Evolutionary conservation across 2,797 vertebrate genomes (phyloP).

Genomic region (Dryobates pubescens): DNA sequence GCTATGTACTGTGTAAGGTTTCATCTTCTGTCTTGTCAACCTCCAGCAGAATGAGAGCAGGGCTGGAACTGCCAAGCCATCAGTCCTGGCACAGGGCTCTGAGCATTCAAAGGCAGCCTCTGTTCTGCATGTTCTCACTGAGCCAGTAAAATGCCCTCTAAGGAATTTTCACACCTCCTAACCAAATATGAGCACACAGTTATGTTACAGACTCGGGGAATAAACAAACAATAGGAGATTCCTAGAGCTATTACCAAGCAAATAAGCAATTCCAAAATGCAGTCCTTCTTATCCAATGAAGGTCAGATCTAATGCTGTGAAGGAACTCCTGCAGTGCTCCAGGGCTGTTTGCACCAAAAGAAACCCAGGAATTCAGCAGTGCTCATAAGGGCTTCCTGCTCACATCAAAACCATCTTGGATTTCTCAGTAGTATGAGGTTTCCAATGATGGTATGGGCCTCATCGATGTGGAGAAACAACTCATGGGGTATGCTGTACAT

Average conservation of each 20-base stretch:
- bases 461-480: not conserved
- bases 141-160: not conserved
- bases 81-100: not conserved
- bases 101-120: not conserved
- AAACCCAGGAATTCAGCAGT: not conserved
- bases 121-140: not conserved
- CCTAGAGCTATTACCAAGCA: constrained; percentile 41
- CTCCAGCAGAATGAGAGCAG: constrained; percentile 8
- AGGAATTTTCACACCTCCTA: constrained; percentile 57
- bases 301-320: not conserved
- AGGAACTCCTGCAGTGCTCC: not conserved
- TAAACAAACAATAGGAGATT: constrained; percentile 63
- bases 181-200: constrained; percentile 21
- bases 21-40: constrained; percentile 11
- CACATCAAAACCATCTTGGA: not conserved
- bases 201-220: not conserved
- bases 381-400: not conserved
- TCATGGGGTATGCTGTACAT: not conserved
- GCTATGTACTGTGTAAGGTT: not conserved
- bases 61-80: not conserved
- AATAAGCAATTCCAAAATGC: constrained; percentile 36
- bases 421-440: not conserved
- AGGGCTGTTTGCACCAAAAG: not conserved
- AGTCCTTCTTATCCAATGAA: not conserved
- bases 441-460: not conserved